Evolutionary conservation across 92 coral and sea anemone genomes (phyloP).

Genomic region (Epizoanthus illoricatus): DNA sequence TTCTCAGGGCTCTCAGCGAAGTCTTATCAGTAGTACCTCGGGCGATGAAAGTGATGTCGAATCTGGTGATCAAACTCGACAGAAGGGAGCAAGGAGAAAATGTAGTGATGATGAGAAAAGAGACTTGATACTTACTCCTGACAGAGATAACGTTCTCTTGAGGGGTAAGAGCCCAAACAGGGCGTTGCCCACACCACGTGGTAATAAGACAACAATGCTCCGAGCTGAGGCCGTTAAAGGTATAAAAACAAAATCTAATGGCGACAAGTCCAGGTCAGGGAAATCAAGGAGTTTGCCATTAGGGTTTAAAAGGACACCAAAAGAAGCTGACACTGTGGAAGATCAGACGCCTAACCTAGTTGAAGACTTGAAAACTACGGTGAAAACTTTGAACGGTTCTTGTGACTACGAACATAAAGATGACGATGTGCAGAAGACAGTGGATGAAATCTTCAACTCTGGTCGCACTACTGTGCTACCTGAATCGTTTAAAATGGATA

Average conservation of each 20-base stretch:
- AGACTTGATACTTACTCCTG: constrained; percentile 27
- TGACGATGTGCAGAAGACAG: constrained; percentile 61
- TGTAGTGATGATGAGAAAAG: constrained; percentile 44
- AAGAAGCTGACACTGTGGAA: background rate
- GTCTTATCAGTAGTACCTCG: constrained; percentile 65
- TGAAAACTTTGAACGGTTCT: constrained; percentile 8
- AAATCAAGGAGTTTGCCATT: constrained; percentile 10
- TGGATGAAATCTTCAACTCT: constrained; percentile 64
- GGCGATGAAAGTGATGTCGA: constrained; percentile 67
- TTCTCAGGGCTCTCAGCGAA: constrained; percentile 50
- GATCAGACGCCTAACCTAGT: background rate
- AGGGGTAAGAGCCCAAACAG: constrained; percentile 39
- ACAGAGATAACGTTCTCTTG: constrained; percentile 43
- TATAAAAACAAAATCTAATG: constrained; percentile 22
- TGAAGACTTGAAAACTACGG: constrained; percentile 29
- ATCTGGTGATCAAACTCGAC: constrained; percentile 43
- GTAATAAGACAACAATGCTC: constrained; percentile 77
- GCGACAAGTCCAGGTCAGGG: constrained; percentile 11
- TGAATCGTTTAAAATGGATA: constrained; percentile 71
- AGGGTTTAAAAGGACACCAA: constrained; percentile 4
- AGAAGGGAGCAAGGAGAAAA: constrained; percentile 36
- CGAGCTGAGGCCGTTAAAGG: constrained; percentile 77
- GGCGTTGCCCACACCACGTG: constrained; percentile 67
- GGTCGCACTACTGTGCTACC: constrained; percentile 45
- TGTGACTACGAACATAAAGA: constrained; percentile 2